Evolutionary conservation across 1,140 invertebrate species (phyloP), one percentile per base, ranked within the genome.

Genomic region (Nylanderia fulva): DNA sequence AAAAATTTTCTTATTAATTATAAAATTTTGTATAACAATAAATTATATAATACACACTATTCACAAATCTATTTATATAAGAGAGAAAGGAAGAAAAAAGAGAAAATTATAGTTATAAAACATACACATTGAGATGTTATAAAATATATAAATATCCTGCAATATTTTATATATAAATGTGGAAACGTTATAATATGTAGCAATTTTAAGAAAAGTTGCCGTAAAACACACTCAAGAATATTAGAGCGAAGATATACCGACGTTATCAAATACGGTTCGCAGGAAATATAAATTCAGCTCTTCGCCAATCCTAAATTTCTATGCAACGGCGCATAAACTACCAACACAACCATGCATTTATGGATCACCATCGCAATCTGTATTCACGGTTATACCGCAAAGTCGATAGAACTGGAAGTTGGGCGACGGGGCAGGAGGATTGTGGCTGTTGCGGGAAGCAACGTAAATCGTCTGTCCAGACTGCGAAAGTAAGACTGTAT

Each of bases 401-500:
- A 77, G 83, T 88, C 87, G 82, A 88, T 88, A 79, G 58, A 60
- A 54, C 52, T 52, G 72, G 64, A 60, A 68, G 52, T 52, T 48
- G 60, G 48, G 68, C 48, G 83, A 74, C 33, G 82, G 61, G 36
- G 52, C 69, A 45, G 29, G 27, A 71, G 66, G 58, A 60, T 79
- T 74, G 85, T 83, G 85, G 77, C 63, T 84, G 79, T 87, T 87
- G 72, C 79, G 80, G 69, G 54, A 76, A 84, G 71, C 54, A 86
- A 76, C 75, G 84, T 82, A 85, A 86, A 87, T 87, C 77, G 71
- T 60, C 69, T 39, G 71, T 83, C 45, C 60, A 82, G 63, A 69
- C 61, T 74, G 56, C 33, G 76, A 77, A 86, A 87, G 58, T 87
- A 87, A 88, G 71, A 72, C 58, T 69, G 33, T 58, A 63, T 33